These are phyloP conservation scores for Anhinga rufa DNA, from an alignment of 2,113 vertebrate species.

Conservation along the genomic window DNA sequence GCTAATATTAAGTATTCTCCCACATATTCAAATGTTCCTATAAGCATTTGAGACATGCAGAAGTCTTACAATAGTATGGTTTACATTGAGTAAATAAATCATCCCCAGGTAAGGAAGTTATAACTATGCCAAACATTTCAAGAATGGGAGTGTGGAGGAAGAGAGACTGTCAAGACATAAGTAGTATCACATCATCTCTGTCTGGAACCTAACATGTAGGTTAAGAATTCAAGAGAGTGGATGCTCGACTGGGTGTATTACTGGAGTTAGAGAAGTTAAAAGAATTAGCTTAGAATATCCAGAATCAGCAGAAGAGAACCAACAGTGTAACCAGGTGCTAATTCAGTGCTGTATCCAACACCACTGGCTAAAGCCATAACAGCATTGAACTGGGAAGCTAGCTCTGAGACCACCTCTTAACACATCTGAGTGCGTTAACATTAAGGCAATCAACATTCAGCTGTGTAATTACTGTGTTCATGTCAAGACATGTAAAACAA, in stretches of 20 bases:
- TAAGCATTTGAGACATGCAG: neutral
- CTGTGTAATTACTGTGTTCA: neutral
- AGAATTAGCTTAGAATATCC: neutral
- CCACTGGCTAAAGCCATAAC: neutral
- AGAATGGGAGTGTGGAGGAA: neutral
- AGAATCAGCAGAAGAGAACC: neutral
- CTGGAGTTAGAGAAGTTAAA: neutral
- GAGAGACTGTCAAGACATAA: neutral
- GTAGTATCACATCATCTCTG: neutral
- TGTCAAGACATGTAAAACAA: neutral
- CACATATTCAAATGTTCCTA: neutral
- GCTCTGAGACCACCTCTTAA: neutral
- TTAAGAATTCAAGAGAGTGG: neutral
- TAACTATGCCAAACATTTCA: neutral
- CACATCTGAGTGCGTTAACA: neutral
- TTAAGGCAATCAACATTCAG: neutral
- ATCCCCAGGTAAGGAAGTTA: neutral
- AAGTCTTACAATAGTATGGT: neutral
- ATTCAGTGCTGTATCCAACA: neutral
- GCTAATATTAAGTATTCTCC: neutral
- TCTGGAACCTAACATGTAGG: neutral
- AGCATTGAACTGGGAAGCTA: neutral
- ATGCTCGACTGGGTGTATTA: neutral
- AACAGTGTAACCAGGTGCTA: neutral
- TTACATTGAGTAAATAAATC: neutral